Base-by-base conservation (phyloP, 2,113 vertebrate species). In the Pampusana beccarii region DNA sequence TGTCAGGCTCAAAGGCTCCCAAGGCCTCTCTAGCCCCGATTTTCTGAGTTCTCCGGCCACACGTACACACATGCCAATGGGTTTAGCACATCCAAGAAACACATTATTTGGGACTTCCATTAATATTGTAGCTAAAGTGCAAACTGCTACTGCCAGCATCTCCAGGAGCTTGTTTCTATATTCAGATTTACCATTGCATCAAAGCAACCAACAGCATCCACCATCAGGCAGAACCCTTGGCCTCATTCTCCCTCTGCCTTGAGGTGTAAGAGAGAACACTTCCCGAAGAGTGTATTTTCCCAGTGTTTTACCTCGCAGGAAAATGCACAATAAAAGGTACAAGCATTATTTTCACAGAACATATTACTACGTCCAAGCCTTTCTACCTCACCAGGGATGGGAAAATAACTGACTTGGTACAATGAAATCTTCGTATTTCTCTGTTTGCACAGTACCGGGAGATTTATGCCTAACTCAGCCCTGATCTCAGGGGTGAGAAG, bases 51-150 rank as follows among this genome's bases (percentile, higher is more conserved):
- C 60, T 78, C 67, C 65, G 58, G n/a, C 29, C 29, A 31, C 58
- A 36, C 3, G 1, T 19, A 46, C 44, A 21, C 31, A 36, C n/a
- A 24, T 3, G 2, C 23, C 42, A 33, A 3, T 4, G 14, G 67
- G 14, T 33, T 70, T 18, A 64, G 51, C 48, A 86, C 28, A 64
- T 23, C 33, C 72, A 56, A 58, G 46, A 88, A 57, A 5, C 48
- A 53, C 20, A 16, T 33, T 73, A 14, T 6, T 46, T 60, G 48
- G 44, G 62, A 75, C 10, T 58, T 31, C 31, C n/a, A 46, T 7
- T 36, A 8, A 50, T 26, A 86, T 6, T 60, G 46, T 14, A 84
- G 46, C 19, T 62, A 21, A 80, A 80, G 38, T 15, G 46, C 36
- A 74, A 88, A 66, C 10, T 53, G 14, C 34, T 33, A 2, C 56